Evolutionary conservation across 2,888 invertebrate species (phyloP).

Genomic region (Andricus curvator): DNA sequence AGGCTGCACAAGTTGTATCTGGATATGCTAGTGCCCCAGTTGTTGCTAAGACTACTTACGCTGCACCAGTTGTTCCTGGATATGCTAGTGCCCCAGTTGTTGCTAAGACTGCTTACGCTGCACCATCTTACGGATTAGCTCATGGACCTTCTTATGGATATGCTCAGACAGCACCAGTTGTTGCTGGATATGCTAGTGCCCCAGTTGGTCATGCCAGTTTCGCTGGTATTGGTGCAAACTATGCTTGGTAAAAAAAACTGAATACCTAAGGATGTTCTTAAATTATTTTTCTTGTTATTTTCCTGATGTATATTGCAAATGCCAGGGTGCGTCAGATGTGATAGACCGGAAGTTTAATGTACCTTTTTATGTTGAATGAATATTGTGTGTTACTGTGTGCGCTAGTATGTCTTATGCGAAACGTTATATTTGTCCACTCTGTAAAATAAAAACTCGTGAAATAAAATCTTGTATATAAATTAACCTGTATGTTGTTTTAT

Average conservation of each 20-base stretch:
- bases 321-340: background rate
- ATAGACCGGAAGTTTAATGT: background rate
- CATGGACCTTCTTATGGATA: background rate
- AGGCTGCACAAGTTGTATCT: no score
- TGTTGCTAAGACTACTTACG: background rate
- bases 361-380: background rate
- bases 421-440: background rate
- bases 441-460: background rate
- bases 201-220: conserved; percentile 63
- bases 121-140: background rate
- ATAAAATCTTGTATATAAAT: background rate
- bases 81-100: background rate
- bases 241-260: conserved; percentile 63
- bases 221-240: conserved; percentile 64
- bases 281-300: background rate
- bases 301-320: background rate
- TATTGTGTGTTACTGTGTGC: background rate
- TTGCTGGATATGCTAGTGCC: conserved; percentile 52
- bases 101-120: background rate
- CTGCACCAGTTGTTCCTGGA: background rate
- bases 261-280: background rate
- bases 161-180: conserved; percentile 26
- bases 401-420: no score
- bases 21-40: background rate
- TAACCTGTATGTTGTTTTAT: background rate